phyloP scores from a whole-genome alignment of 1,140 invertebrate species.

The Bilobella aurantiaca region DNA sequence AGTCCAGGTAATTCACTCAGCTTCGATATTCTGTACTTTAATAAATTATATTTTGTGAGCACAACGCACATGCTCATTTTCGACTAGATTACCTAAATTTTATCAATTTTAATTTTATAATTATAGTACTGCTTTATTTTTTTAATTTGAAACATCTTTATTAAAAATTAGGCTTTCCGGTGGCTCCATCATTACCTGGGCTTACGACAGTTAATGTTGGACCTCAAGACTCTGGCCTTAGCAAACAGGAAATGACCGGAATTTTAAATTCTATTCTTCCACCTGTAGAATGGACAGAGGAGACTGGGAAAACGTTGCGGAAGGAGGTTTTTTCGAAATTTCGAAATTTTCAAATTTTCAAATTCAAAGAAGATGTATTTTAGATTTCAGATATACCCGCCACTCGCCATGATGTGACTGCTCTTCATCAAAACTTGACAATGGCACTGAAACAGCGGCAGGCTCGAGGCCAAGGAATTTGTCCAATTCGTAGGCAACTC shows the following conservation, averaged over 20 bases:
- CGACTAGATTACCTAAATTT: not conserved
- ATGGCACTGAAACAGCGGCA: slow-evolving; percentile 78
- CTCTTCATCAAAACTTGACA: slow-evolving; percentile 89
- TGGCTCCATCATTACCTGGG: not conserved
- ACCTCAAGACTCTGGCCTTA: not conserved
- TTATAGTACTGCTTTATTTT: no score
- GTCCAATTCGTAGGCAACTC: slow-evolving; percentile 81
- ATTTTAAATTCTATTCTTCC: not conserved
- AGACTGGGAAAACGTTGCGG: not conserved
- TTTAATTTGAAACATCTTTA: no score
- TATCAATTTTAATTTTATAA: not conserved
- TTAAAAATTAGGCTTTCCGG: not conserved
- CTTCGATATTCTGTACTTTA: no score
- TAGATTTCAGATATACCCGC: slow-evolving; percentile 88
- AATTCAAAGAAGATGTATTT: no score
- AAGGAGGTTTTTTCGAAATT: not conserved
- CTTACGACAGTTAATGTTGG: not conserved
- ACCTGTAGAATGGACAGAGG: not conserved
- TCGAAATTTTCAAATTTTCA: slow-evolving; percentile 11
- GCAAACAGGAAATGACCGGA: not conserved
- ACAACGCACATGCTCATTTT: no score
- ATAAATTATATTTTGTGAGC: no score
- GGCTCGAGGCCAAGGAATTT: slow-evolving; percentile 92
- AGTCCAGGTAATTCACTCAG: not conserved
- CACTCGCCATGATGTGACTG: slow-evolving; percentile 85